Evolutionary conservation across 2,888 invertebrate species (phyloP).

Genomic region (Amphipyra tragopoginis): DNA sequence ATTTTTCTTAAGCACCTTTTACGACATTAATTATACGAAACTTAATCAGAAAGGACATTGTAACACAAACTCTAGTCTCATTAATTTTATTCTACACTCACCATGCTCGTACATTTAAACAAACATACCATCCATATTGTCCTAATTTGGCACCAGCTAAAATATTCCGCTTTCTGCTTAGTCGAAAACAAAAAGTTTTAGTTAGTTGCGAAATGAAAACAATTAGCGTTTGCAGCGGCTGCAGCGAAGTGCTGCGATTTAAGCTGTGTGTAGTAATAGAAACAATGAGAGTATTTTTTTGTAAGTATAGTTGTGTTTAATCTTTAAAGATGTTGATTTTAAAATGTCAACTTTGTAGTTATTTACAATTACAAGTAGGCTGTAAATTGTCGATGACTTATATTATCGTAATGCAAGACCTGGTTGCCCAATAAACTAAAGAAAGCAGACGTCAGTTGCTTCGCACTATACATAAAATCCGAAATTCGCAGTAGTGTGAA

Average conservation of each 20-base stretch:
- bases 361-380: too few relatives aligned
- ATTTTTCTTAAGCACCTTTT: not conserved
- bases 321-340: not conserved
- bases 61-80: not conserved
- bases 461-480: too few relatives aligned
- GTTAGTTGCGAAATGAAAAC: conserved; percentile 55
- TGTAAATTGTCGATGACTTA: too few relatives aligned
- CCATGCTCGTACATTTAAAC: conserved; percentile 22
- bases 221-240: conserved; percentile 58
- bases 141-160: conserved; percentile 42
- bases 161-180: conserved; percentile 45
- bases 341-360: not conserved
- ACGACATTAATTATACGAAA: not conserved
- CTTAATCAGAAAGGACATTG: not conserved
- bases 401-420: too few relatives aligned
- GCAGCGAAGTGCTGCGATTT: conserved; percentile 49
- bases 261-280: conserved; percentile 42
- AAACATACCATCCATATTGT: conserved; percentile 38
- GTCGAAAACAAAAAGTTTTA: conserved; percentile 55
- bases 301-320: not conserved
- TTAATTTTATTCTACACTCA: conserved; percentile 12
- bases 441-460: too few relatives aligned
- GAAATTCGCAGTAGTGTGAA: too few relatives aligned
- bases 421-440: too few relatives aligned
- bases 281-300: conserved; percentile 22